Conservation (phyloP, 2,113 vertebrate species). For the Steatornis caripensis region DNA sequence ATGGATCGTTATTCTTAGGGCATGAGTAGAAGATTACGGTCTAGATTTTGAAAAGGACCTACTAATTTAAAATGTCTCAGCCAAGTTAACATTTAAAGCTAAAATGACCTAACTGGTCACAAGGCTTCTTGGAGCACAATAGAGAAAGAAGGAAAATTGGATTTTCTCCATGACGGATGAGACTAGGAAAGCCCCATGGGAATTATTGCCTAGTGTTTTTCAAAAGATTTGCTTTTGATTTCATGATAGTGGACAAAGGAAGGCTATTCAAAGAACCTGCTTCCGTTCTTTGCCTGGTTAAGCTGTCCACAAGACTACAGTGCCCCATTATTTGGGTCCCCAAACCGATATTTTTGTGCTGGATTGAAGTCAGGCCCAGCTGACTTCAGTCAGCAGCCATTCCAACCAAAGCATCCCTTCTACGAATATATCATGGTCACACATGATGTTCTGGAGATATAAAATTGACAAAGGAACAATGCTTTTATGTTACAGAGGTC, state of each 20-base stretch:
- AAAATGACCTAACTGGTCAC: conserved; percentile 48
- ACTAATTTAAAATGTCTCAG: conserved; percentile 24
- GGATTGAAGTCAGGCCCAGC: conserved; percentile 1
- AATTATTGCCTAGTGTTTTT: conserved; percentile 31
- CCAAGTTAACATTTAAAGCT: conserved; percentile 14
- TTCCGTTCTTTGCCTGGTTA: not conserved
- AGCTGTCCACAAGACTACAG: conserved; percentile 9
- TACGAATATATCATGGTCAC: not conserved
- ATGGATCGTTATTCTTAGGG: not conserved
- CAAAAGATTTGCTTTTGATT: conserved; percentile 47
- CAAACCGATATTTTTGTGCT: not conserved
- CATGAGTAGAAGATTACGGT: not conserved
- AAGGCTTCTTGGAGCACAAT: conserved; percentile 28
- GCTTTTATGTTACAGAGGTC: not conserved
- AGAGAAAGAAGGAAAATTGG: conserved; percentile 45
- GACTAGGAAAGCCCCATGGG: conserved; percentile 6
- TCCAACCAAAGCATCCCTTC: not conserved
- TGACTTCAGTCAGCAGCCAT: conserved; percentile 20
- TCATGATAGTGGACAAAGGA: conserved; percentile 37
- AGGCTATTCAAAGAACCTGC: conserved; percentile 32
- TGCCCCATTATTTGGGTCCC: not conserved
- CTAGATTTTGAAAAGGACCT: not conserved
- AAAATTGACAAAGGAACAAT: not conserved
- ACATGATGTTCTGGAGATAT: not conserved
- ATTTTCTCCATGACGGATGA: conserved; percentile 48